Evolutionary conservation across 2,888 invertebrate species (phyloP).

Genomic region (Caenorhabditis sp.): DNA sequence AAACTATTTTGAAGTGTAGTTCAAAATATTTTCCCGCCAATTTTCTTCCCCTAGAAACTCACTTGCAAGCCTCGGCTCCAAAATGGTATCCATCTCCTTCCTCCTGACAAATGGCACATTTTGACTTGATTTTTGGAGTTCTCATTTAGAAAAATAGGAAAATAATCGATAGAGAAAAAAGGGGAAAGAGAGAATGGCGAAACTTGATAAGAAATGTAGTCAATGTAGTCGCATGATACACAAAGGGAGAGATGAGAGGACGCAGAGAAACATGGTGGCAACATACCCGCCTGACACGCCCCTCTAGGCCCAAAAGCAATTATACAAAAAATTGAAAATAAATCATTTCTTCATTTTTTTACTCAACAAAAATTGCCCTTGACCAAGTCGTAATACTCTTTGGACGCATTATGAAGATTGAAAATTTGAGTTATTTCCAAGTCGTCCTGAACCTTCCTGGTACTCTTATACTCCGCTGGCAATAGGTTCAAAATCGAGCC

Average conservation of each 20-base stretch:
- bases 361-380: background rate
- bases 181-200: background rate
- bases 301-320: too few species aligned
- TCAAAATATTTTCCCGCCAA: background rate
- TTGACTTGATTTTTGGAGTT: slow-evolving; percentile 6
- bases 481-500: background rate
- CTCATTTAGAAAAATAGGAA: slow-evolving; percentile 1
- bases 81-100: slow-evolving; percentile 55
- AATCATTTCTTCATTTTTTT: background rate
- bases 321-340: background rate
- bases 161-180: background rate
- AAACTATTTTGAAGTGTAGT: background rate
- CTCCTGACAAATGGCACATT: slow-evolving; percentile 50
- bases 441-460: slow-evolving; percentile 11
- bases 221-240: background rate
- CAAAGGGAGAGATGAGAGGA: background rate
- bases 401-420: background rate
- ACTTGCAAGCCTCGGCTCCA: slow-evolving; percentile 62
- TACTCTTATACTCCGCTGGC: background rate
- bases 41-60: background rate
- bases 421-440: slow-evolving; percentile 13
- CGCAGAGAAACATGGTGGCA: too few species aligned
- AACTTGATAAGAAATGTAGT: slow-evolving; percentile 8
- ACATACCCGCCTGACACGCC: too few species aligned
- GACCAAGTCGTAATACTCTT: slow-evolving; percentile 16